These are phyloP conservation scores for Hoplias malabaricus DNA, from an alignment of 2,113 vertebrate species.

Conservation along the genomic window DNA sequence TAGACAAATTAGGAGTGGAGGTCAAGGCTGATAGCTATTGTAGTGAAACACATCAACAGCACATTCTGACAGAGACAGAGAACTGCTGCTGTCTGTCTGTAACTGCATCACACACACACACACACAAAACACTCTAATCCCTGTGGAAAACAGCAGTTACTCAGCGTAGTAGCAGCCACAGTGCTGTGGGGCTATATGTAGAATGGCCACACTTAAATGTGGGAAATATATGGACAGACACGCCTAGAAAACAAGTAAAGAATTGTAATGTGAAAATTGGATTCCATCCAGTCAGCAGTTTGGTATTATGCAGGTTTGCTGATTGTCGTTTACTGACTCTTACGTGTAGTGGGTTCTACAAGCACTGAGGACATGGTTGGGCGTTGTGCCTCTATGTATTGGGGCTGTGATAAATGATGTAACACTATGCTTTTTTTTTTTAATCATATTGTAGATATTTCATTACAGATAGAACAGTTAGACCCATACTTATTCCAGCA, in stretches of 20 bases:
- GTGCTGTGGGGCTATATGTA: no score
- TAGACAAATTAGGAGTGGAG: conserved; percentile 17
- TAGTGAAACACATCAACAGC: conserved; percentile 51
- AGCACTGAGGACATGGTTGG: no score
- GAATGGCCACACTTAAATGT: no score
- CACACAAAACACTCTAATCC: neutral
- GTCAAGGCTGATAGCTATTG: conserved; percentile 56
- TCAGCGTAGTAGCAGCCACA: neutral
- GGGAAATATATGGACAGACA: neutral
- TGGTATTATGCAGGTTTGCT: neutral
- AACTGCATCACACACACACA: neutral
- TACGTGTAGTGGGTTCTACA: no score
- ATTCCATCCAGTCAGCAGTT: neutral
- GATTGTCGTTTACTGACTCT: neutral
- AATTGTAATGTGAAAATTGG: no score
- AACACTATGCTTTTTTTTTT: no score
- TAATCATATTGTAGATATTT: no score
- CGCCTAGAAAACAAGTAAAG: neutral
- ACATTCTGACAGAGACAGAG: conserved; percentile 58
- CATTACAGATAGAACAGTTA: no score
- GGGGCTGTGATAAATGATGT: no score
- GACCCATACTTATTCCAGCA: no score
- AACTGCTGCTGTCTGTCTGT: conserved; percentile 23
- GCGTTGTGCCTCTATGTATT: no score
- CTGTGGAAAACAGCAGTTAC: neutral